phyloP scores from a whole-genome alignment of 2,888 invertebrate species.

The Pantelozetes paolii region DNA sequence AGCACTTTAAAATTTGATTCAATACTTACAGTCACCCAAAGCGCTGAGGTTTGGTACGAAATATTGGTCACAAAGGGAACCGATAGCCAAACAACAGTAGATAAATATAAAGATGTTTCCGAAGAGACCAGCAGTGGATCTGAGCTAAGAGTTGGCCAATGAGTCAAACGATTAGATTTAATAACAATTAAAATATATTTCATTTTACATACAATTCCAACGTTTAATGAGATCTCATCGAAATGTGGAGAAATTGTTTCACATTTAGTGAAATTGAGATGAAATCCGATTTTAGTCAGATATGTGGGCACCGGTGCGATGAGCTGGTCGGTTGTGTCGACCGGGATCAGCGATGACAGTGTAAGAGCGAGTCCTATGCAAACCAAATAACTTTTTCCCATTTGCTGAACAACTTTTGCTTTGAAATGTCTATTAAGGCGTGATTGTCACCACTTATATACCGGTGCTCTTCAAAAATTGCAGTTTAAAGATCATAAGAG shows the following conservation, averaged over 20 bases:
- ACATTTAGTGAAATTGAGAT: not conserved
- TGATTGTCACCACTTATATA: too few species aligned
- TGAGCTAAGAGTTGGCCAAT: not conserved
- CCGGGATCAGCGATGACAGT: constrained; percentile 32
- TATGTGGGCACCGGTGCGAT: not conserved
- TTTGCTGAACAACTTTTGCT: constrained; percentile 20
- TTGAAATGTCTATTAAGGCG: too few species aligned
- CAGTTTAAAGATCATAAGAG: too few species aligned
- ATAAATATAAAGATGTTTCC: constrained; percentile 30
- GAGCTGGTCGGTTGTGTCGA: constrained; percentile 14
- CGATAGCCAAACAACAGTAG: constrained; percentile 41
- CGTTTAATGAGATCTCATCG: not conserved
- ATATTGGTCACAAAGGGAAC: constrained; percentile 40
- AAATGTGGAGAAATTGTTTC: not conserved
- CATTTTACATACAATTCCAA: not conserved
- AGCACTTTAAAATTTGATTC: not conserved
- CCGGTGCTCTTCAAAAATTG: too few species aligned
- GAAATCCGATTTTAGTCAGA: not conserved
- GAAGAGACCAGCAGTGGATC: not conserved
- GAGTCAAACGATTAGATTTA: not conserved
- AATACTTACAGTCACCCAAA: constrained; percentile 34
- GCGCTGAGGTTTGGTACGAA: constrained; percentile 36
- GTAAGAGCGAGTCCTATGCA: constrained; percentile 16
- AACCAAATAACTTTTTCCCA: constrained; percentile 21
- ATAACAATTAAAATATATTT: not conserved